Base-by-base conservation (phyloP, 2,888 invertebrate genomes). In the Cryptus viduatorius region DNA sequence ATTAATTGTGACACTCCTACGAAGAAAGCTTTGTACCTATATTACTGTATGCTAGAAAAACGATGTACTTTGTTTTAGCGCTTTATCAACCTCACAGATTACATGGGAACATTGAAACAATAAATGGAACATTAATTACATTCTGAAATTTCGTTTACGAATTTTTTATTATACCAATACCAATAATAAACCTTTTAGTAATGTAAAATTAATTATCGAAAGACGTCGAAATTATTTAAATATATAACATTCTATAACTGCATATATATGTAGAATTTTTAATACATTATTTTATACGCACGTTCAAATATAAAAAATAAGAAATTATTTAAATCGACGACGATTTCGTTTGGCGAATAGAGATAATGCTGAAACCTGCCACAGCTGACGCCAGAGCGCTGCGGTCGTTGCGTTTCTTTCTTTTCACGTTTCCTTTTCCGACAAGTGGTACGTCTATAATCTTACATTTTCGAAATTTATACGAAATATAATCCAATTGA, bases 391-490 rank as follows among this genome's bases (percentile, higher is more conserved):
- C 24, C 24, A 48, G 14, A 72, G 76, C 75, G 79, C 83, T 71
- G 19, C 37, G 8, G 29, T 12, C 19, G 24, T 42, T n/a, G 44
- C 2, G 46, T 42, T 16, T 59, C 29, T 59, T 77, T 65, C 85
- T 79, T 87, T 82, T 75, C 83, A 50, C 76, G 85, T 83, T 87
- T 86, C 87, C 85, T 69, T 79, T 85, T 86, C 84, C 87, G 86
- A 71, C 75, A 65, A 82, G 84, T 79, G 85, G 85, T 85, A 83
- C 67, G 85, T 85, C 48, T 64, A 31, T 71, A 71, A 44, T 59
- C 24, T 3, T 19, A 48, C 68, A 82, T 31, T 77, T 19, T 48
- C 4, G 46, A 46, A 56, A 82, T 72, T 56, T 44, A 56, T 53
- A 8, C 3, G 46, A 73, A 80, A 48, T 59, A 24, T 59, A 84